These are phyloP conservation scores for Zygogramma bicolorata DNA, from an alignment of 2,888 invertebrate genomes.

Conservation along the genomic window DNA sequence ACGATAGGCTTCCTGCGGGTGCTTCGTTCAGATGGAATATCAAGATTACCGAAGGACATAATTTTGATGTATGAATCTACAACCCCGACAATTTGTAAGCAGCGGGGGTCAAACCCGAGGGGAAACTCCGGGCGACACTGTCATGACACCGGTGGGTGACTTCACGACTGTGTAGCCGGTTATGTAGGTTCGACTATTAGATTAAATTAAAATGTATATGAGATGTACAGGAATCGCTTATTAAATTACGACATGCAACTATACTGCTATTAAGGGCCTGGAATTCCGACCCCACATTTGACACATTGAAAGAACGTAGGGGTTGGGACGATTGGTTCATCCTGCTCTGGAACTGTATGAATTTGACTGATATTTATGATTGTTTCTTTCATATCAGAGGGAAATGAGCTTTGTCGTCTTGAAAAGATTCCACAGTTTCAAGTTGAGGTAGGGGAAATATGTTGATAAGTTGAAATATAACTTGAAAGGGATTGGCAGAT, in stretches of 20 bases:
- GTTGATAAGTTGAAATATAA: no score
- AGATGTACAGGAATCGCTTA: conserved; percentile 62
- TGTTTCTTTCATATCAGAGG: no score
- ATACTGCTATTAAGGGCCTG: conserved; percentile 58
- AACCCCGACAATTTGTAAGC: conserved; percentile 64
- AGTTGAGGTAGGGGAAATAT: no score
- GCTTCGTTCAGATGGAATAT: conserved; percentile 23
- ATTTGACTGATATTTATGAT: background rate
- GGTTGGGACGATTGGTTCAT: background rate
- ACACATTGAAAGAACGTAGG: conserved; percentile 13
- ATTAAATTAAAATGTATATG: conserved; percentile 64
- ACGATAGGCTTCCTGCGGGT: conserved; percentile 7
- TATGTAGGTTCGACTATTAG: conserved; percentile 59
- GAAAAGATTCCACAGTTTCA: no score
- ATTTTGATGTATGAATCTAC: conserved; percentile 63
- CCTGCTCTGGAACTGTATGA: background rate
- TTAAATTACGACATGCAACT: conserved; percentile 64
- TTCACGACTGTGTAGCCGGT: conserved; percentile 59
- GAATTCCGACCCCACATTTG: conserved; percentile 47
- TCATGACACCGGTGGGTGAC: conserved; percentile 56
- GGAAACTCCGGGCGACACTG: conserved; percentile 58
- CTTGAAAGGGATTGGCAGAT: no score
- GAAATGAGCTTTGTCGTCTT: no score
- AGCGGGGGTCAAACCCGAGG: conserved; percentile 56
- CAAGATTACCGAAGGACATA: conserved; percentile 44